phyloP scores from a whole-genome alignment of 2,797 vertebrate species.

The Gymnoscopelus microlampas region DNA sequence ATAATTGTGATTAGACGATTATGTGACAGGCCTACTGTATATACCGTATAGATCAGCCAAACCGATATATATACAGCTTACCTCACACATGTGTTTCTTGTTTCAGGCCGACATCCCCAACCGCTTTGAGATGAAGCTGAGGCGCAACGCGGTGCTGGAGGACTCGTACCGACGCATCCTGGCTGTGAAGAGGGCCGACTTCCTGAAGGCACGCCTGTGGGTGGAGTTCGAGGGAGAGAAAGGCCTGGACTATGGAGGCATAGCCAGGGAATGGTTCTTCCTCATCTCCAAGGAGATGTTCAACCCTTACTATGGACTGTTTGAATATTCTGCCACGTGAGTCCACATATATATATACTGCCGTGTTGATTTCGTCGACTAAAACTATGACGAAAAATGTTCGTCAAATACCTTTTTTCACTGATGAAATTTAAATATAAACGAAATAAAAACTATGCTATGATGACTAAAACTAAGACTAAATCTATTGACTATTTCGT shows the following conservation, averaged over 20 bases:
- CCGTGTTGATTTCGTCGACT: too few species aligned
- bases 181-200: constrained; percentile 89
- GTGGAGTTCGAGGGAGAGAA: constrained; percentile 97
- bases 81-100: not conserved
- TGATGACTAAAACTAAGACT: too few species aligned
- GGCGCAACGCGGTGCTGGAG: constrained; percentile 88
- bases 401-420: too few species aligned
- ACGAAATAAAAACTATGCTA: too few species aligned
- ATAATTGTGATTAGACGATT: too few species aligned
- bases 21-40: too few species aligned
- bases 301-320: constrained; percentile 97
- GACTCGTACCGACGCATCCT: constrained; percentile 95
- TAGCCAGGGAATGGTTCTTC: constrained; percentile 98
- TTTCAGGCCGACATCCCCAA: constrained; percentile 92
- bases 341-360: constrained; percentile 58
- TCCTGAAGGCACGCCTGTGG: constrained; percentile 96
- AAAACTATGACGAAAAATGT: too few species aligned
- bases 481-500: too few species aligned
- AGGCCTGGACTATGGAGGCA: constrained; percentile 94
- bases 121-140: constrained; percentile 95
- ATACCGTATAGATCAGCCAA: not conserved
- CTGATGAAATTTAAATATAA: too few species aligned
- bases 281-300: constrained; percentile 99
- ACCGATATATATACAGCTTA: not conserved
- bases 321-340: constrained; percentile 98